Percentiles rank a stretch among this genome's conserved stretches.
Evolutionary conservation across 2,113 vertebrate genomes (phyloP).

Genomic region (Mastomys natalensis): DNA sequence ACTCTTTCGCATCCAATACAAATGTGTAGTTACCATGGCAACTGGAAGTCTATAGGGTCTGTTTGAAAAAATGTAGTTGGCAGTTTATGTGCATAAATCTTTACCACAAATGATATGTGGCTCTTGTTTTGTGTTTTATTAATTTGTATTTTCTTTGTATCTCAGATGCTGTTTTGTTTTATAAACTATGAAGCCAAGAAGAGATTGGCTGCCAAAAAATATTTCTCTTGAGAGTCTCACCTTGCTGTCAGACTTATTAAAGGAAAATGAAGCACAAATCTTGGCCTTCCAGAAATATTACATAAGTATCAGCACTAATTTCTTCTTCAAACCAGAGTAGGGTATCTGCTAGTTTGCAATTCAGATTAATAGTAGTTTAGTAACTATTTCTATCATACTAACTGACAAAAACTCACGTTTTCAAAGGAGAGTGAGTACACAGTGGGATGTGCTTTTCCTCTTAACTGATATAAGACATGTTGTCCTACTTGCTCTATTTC

Average conservation of each 20-base stretch:
- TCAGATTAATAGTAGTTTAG: slow-evolving; percentile 41
- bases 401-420: slow-evolving; percentile 33
- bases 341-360: slow-evolving; percentile 14
- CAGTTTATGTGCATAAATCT: slow-evolving; percentile 71
- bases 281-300: slow-evolving; percentile 42
- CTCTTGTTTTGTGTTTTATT: slow-evolving; percentile 71
- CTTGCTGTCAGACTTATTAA: slow-evolving; percentile 56
- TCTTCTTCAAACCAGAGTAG: slow-evolving; percentile 43
- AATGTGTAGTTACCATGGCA: slow-evolving; percentile 76
- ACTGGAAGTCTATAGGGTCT: slow-evolving; percentile 74
- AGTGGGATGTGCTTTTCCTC: background rate
- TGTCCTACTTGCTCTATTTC: background rate
- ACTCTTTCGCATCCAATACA: slow-evolving; percentile 61
- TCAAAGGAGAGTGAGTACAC: background rate
- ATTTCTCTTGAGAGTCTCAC: slow-evolving; percentile 63
- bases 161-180: slow-evolving; percentile 57
- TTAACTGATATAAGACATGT: background rate
- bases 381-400: slow-evolving; percentile 30
- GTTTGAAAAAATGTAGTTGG: slow-evolving; percentile 67
- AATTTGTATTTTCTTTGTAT: slow-evolving; percentile 73
- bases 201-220: slow-evolving; percentile 61
- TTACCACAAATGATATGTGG: slow-evolving; percentile 41
- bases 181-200: slow-evolving; percentile 64
- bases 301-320: slow-evolving; percentile 51
- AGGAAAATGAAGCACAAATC: slow-evolving; percentile 38